Conservation (phyloP, 2,888 invertebrate genomes). For the Ectobius pallidus region DNA sequence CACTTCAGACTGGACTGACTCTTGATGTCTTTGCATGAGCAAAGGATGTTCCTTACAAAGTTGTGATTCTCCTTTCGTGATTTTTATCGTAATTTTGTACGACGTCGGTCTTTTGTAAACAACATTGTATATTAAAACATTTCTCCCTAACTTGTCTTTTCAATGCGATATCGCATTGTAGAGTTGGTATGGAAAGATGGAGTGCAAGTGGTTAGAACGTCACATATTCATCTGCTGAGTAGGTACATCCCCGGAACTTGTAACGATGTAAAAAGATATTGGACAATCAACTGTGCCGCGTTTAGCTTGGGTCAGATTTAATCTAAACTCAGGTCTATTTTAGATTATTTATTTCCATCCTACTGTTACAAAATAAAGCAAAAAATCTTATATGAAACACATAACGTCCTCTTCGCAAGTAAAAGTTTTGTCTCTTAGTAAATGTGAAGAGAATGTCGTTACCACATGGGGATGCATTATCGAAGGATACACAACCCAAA, state of each 20-base stretch:
- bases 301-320: too few species aligned
- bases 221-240: background rate
- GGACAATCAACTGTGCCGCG: too few species aligned
- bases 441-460: too few species aligned
- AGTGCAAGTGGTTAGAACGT: background rate
- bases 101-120: constrained; percentile 17
- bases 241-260: background rate
- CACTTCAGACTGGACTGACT: too few species aligned
- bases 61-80: background rate
- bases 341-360: too few species aligned
- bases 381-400: too few species aligned
- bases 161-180: constrained; percentile 7
- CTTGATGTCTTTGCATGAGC: background rate
- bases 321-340: too few species aligned
- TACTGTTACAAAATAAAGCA: too few species aligned
- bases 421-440: too few species aligned
- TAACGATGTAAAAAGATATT: background rate
- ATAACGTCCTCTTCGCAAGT: too few species aligned
- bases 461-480: too few species aligned
- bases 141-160: constrained; percentile 1
- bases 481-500: too few species aligned
- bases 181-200: background rate
- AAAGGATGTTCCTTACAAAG: background rate
- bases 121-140: constrained; percentile 8
- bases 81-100: background rate